Base-by-base conservation (phyloP, 2,797 vertebrate genomes). In the Gymnothorax reevesii region DNA sequence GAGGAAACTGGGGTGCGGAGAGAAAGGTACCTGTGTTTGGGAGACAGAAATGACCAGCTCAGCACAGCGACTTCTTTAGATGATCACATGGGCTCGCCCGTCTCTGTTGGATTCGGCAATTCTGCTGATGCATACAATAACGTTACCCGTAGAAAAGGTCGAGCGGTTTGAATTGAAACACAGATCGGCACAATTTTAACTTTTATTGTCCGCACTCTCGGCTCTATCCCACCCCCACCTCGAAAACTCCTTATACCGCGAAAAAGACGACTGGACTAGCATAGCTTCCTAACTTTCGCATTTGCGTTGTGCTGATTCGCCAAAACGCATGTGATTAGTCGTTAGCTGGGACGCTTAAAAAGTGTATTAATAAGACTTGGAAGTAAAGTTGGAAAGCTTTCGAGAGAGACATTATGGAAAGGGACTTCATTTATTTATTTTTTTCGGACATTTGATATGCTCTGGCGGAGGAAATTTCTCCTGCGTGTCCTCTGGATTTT, bases 401-500 rank as follows among this genome's bases (percentile, higher is more conserved):
- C 89, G 86, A 33, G 25, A 88, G 86, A 89, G 57, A 84, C 71
- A 88, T 93, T 93, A 89, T 93, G 86, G 89, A 84, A 88, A 92
- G 92, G 93, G 92, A 94, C 92, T 91, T 94, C 92, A 93, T 93
- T 94, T 66, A 60, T 60, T 66, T 66, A n/a, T 66, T n/a, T 66
- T 57, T 84, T 84, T 93, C 90, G 92, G 92, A 92, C 93, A 95
- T 94, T 93, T 93, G 94, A 95, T 95, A 94, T 90, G 92, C 86
- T 87, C 89, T 92, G 89, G 92, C 91, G 92, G 92, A 88, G 90
- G 82, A 92, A 94, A 94, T 93, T 92, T 90, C 89, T 89, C 90
- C 91, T 92, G 91, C 92, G 90, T 91, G 89, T 91, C 91, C 87
- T 64, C 85, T 91, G 92, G 93, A 92, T 89, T 91, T 90, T 95